phyloP scores from a whole-genome alignment of 2,888 invertebrate genomes.

The Scelioninae gen. 1 region DNA sequence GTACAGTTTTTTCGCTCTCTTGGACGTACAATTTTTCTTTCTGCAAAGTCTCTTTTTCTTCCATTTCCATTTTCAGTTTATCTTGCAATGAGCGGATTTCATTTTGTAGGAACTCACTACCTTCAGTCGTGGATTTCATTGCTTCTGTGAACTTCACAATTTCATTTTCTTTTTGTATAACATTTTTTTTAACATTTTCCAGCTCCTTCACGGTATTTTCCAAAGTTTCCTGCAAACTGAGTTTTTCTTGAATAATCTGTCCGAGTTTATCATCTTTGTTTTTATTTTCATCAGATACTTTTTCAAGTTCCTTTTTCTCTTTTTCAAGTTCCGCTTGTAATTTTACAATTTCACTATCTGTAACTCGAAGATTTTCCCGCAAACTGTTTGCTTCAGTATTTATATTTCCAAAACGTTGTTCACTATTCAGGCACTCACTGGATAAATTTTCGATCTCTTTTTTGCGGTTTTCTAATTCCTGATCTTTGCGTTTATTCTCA shows the following conservation, averaged over 20 bases:
- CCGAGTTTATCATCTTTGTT: constrained; percentile 56
- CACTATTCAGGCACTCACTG: constrained; percentile 72
- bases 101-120: constrained; percentile 43
- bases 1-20: constrained; percentile 82
- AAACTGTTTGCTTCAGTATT: constrained; percentile 72
- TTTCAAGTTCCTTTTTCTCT: constrained; percentile 71
- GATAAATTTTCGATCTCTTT: constrained; percentile 69
- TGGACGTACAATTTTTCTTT: constrained; percentile 85
- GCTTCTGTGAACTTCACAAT: constrained; percentile 79
- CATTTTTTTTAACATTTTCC: constrained; percentile 16
- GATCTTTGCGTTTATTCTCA: constrained; percentile 63
- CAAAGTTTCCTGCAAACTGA: constrained; percentile 53
- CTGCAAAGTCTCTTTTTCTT: constrained; percentile 85
- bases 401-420: constrained; percentile 61
- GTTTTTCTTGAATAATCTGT: constrained; percentile 59
- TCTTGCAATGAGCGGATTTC: constrained; percentile 81
- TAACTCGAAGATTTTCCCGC: constrained; percentile 71
- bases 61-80: constrained; percentile 85
- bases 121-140: constrained; percentile 84
- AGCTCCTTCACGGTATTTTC: constrained; percentile 48
- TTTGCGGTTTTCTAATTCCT: constrained; percentile 69
- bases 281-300: constrained; percentile 47
- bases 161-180: constrained; percentile 58
- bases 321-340: constrained; percentile 71
- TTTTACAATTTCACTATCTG: constrained; percentile 71